phyloP scores from a whole-genome alignment of 2,113 vertebrate genomes.

The Meriones unguiculatus region DNA sequence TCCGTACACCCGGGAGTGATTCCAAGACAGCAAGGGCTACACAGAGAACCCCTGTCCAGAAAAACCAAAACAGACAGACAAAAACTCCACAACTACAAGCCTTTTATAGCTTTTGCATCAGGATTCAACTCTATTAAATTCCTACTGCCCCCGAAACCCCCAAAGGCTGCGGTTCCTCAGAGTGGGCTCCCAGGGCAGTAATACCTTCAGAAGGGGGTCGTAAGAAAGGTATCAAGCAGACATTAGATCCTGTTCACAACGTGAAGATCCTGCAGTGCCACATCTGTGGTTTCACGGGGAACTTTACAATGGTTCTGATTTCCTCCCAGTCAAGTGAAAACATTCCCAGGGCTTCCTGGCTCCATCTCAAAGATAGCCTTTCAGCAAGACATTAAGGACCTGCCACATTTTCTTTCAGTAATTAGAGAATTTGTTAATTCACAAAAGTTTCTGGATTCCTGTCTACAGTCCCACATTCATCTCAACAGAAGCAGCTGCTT shows the following conservation, averaged over 20 bases:
- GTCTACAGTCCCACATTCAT: conserved; percentile 74
- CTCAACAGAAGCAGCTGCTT: conserved; percentile 84
- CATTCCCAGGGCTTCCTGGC: conserved; percentile 63
- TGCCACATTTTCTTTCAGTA: conserved; percentile 78
- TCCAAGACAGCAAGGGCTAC: no score
- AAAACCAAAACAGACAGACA: no score
- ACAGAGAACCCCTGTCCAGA: no score
- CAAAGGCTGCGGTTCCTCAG: conserved; percentile 14
- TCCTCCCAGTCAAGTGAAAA: background rate
- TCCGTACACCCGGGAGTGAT: no score
- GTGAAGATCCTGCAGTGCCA: conserved; percentile 76
- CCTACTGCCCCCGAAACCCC: background rate
- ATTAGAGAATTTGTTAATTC: conserved; percentile 84
- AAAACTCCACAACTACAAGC: background rate
- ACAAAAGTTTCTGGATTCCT: conserved; percentile 79
- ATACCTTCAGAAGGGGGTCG: conserved; percentile 53
- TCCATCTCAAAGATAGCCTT: conserved; percentile 76
- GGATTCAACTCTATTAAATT: background rate
- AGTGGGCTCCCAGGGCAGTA: conserved; percentile 22
- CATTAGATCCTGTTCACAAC: conserved; percentile 80
- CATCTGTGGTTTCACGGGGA: conserved; percentile 78
- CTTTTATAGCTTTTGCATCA: background rate
- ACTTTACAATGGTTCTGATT: conserved; percentile 69
- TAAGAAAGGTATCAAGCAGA: conserved; percentile 69
- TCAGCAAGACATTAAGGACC: conserved; percentile 80